Conservation (phyloP, 2,888 invertebrate genomes). For the Papilio gigon region DNA sequence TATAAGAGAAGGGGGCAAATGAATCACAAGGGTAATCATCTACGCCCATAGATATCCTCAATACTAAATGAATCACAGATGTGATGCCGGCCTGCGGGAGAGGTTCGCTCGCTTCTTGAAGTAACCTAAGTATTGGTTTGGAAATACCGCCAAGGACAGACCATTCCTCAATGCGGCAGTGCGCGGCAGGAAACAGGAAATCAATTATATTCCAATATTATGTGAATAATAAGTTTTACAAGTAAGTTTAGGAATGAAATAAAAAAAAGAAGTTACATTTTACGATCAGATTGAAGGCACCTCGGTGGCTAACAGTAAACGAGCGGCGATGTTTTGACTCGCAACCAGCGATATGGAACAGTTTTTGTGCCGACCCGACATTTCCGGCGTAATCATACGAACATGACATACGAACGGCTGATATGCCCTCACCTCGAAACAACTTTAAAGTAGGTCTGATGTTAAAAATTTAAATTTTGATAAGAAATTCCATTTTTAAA, state of each 20-base stretch:
- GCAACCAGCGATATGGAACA: constrained; percentile 52
- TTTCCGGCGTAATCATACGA: constrained; percentile 53
- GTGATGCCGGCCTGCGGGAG: too few relatives aligned
- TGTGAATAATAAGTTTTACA: too few relatives aligned
- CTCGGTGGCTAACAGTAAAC: constrained; percentile 39
- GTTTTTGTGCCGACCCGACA: constrained; percentile 55
- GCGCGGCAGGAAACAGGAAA: too few relatives aligned
- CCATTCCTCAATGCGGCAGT: too few relatives aligned
- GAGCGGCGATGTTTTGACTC: constrained; percentile 57
- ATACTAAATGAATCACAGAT: too few relatives aligned
- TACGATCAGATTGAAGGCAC: constrained; percentile 30
- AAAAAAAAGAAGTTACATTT: constrained; percentile 2
- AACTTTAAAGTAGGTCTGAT: constrained; percentile 23
- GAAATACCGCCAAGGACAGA: too few relatives aligned
- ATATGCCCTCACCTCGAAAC: constrained; percentile 41
- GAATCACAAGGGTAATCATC: too few relatives aligned
- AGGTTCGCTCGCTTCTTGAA: too few relatives aligned
- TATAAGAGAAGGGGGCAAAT: too few relatives aligned
- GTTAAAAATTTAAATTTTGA: constrained; percentile 18
- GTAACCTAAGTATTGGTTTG: too few relatives aligned
- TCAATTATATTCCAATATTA: too few relatives aligned
- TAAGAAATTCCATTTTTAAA: constrained; percentile 24
- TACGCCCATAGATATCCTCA: too few relatives aligned
- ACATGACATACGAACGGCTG: constrained; percentile 48
- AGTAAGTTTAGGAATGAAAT: constrained; percentile 19